Evolutionary conservation across 2,888 invertebrate species (phyloP), one percentile per base, ranked within the genome.

Genomic region (Monopis laevigella): DNA sequence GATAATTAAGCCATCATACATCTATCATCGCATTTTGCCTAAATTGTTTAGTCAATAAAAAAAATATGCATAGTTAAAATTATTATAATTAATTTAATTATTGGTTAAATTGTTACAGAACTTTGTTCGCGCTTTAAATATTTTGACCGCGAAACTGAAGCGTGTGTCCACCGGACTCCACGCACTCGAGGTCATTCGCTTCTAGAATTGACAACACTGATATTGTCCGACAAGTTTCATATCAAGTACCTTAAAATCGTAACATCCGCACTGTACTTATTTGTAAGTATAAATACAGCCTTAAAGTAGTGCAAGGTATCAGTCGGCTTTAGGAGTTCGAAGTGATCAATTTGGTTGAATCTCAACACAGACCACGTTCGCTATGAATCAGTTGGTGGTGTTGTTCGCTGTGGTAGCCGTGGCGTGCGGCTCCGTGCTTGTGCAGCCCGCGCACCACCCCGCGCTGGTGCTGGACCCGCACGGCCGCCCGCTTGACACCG

Each of bases 341-440:
- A 66, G 67, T 66, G 66, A 65, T 67, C 62, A 58, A 53, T 19
- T 6, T 21, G 5, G 16, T 10, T 34, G 3, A 11, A 29, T 11
- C 7, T 2, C 21, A 36, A 59, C 58, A 62, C 62, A 60, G 62
- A 56, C 61, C 12, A 57, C 52, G 46, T 48, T 55, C 58, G 58
- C 72, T 73, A 74, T 74, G 74, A 73, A 72, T 72, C 66, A 42
- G 50, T 62, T 82, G 83, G 83, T 84, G 82, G 84, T 84, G 72
- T 83, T 86, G 66, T 84, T 83, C 69, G 84, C 84, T 72, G 69
- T 86, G 49, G 68, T 82, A 59, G 81, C 85, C 49, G 71, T 84
- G 59, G 85, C 82, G 45, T 80, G 78, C 57, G 86, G 85, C 55
- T 81, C 81, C 36, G 56, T 65, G 61, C 54, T 62, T 58, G 80